A percentile compares a stretch with the other conserved stretches of the same genome.
phyloP scores from a whole-genome alignment of 2,888 invertebrate genomes.

The Sthenelais limicola region DNA sequence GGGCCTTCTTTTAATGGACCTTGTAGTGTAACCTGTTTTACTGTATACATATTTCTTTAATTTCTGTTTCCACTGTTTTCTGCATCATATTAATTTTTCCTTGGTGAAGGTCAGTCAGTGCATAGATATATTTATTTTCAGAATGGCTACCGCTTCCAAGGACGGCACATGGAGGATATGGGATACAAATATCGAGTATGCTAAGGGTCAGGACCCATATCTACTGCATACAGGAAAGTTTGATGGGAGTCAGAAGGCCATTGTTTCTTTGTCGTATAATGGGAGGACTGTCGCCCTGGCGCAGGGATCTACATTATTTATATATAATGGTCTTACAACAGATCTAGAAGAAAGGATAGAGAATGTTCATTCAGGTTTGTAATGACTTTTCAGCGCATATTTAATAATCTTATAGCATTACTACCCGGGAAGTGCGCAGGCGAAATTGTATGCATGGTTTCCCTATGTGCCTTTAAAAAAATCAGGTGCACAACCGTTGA shows the following conservation, averaged over 20 bases:
- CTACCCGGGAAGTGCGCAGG: too few relatives aligned
- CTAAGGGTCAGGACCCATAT: conserved; percentile 84
- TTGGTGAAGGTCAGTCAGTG: too few relatives aligned
- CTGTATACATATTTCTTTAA: too few relatives aligned
- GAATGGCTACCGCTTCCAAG: conserved; percentile 88
- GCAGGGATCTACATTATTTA: conserved; percentile 78
- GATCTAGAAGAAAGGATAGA: conserved; percentile 79
- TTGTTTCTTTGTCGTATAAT: conserved; percentile 84
- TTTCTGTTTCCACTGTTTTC: too few relatives aligned
- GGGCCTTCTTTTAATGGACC: too few relatives aligned
- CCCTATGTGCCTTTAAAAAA: too few relatives aligned
- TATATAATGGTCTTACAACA: conserved; percentile 81
- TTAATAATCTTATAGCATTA: background rate
- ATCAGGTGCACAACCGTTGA: too few relatives aligned
- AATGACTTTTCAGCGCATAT: background rate
- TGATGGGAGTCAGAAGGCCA: conserved; percentile 70
- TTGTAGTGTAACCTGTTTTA: too few relatives aligned
- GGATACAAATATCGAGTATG: conserved; percentile 87
- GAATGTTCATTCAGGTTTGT: conserved; percentile 75
- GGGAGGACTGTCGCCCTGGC: conserved; percentile 84
- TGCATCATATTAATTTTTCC: too few relatives aligned
- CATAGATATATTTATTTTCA: conserved; percentile 54
- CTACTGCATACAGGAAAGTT: conserved; percentile 79
- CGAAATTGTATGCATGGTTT: too few relatives aligned
- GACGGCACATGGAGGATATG: conserved; percentile 90